Percentiles rank a stretch among this genome's conserved stretches.
These are phyloP conservation scores for Euura lappo DNA, from an alignment of 1,140 invertebrate genomes.

Conservation along the genomic window DNA sequence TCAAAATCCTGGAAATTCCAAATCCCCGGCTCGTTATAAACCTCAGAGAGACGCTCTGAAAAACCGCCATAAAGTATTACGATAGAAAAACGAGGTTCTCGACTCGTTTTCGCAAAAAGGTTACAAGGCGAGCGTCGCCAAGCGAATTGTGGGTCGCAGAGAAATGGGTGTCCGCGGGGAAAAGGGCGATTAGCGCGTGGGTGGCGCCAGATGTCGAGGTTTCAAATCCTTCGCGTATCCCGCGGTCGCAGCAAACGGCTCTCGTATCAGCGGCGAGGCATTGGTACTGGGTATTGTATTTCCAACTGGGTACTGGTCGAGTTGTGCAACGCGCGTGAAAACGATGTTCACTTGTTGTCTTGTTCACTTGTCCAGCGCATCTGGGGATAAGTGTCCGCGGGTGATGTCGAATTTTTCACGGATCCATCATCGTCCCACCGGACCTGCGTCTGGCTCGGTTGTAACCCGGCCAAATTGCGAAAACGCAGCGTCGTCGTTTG, in stretches of 20 bases:
- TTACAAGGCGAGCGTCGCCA: background rate
- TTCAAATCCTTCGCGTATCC: background rate
- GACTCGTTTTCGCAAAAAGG: background rate
- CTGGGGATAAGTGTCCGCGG: background rate
- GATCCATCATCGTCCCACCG: no score
- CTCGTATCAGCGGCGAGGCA: background rate
- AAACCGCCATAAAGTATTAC: no score
- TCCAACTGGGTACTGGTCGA: background rate
- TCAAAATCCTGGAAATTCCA: no score
- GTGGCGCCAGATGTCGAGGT: slow-evolving; percentile 3
- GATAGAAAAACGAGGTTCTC: no score
- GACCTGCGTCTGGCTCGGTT: background rate
- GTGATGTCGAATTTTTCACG: no score
- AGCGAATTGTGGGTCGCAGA: background rate
- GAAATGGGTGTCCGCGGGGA: background rate
- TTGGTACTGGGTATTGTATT: background rate
- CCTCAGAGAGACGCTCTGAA: no score
- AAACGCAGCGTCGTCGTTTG: background rate
- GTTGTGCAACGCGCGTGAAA: background rate
- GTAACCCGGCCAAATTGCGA: background rate
- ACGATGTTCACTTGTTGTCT: no score
- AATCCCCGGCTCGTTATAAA: no score
- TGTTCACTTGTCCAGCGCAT: no score
- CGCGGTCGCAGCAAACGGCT: background rate
- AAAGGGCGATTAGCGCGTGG: background rate